Percentiles rank a stretch among this genome's conserved stretches.
Evolutionary conservation across 2,113 vertebrate genomes (phyloP).

Genomic region (Narcine bancroftii): DNA sequence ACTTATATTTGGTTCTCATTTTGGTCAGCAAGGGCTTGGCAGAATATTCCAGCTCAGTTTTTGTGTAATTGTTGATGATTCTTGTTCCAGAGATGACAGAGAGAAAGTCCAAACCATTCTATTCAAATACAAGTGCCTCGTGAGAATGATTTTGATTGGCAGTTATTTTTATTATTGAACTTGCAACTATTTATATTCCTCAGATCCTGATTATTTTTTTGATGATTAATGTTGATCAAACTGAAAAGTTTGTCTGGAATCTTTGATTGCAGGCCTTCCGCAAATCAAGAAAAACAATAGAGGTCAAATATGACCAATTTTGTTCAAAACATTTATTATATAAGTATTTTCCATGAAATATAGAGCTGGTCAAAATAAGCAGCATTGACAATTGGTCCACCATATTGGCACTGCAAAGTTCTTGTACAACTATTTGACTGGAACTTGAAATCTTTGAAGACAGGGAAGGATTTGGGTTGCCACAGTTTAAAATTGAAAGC

Average conservation of each 20-base stretch:
- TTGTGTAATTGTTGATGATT: background rate
- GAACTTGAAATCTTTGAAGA: background rate
- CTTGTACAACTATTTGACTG: background rate
- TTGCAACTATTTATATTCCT: background rate
- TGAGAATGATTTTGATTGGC: background rate
- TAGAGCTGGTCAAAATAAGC: background rate
- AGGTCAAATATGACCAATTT: background rate
- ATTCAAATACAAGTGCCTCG: background rate
- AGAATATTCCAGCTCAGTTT: background rate
- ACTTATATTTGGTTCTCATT: background rate
- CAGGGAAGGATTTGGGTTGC: background rate
- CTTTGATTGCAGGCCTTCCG: background rate
- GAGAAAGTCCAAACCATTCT: background rate
- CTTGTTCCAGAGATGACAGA: background rate
- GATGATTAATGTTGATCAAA: background rate
- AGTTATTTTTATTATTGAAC: background rate
- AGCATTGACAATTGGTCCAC: background rate
- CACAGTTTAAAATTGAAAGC: background rate
- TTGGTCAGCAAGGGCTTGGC: background rate
- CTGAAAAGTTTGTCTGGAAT: background rate
- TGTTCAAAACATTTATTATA: background rate
- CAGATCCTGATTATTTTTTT: background rate
- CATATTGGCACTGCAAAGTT: background rate
- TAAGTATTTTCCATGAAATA: background rate
- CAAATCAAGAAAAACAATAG: background rate